Evolutionary conservation across 2,888 invertebrate species (phyloP).

Genomic region (Sphaerophoria rueppellii): DNA sequence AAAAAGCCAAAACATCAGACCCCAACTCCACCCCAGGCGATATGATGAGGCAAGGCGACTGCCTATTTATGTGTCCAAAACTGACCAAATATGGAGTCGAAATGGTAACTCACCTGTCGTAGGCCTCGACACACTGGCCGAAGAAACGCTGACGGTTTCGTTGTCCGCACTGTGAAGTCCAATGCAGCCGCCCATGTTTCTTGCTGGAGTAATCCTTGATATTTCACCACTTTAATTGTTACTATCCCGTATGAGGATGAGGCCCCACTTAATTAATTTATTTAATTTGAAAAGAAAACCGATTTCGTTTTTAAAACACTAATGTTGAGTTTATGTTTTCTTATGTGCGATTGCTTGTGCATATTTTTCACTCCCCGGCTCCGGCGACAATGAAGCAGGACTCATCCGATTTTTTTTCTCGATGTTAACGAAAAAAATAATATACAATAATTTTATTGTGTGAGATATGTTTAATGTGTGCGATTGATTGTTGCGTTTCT

Average conservation of each 20-base stretch:
- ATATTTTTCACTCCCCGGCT: slow-evolving; percentile 61
- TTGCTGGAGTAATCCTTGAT: slow-evolving; percentile 8
- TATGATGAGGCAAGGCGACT: background rate
- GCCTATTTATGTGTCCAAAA: background rate
- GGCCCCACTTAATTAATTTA: slow-evolving; percentile 16
- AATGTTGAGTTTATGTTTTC: slow-evolving; percentile 48
- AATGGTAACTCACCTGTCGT: slow-evolving; percentile 86
- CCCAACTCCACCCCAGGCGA: slow-evolving; percentile 2
- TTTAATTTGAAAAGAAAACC: background rate
- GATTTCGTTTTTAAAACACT: slow-evolving; percentile 35
- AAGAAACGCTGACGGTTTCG: slow-evolving; percentile 91
- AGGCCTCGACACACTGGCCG: slow-evolving; percentile 91
- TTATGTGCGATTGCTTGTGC: slow-evolving; percentile 59
- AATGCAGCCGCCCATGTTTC: slow-evolving; percentile 92
- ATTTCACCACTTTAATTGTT: background rate
- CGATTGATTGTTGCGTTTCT: slow-evolving; percentile 67
- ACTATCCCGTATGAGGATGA: background rate
- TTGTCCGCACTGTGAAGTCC: slow-evolving; percentile 90
- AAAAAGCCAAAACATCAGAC: background rate
- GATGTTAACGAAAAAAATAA: slow-evolving; percentile 7
- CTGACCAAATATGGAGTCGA: slow-evolving; percentile 1
- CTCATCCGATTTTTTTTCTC: slow-evolving; percentile 42
- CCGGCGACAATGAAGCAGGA: slow-evolving; percentile 46
- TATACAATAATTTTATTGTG: slow-evolving; percentile 20
- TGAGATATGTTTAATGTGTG: slow-evolving; percentile 51